Base-by-base conservation (phyloP, 2,797 vertebrate species). In the Thamnophis elegans region DNA sequence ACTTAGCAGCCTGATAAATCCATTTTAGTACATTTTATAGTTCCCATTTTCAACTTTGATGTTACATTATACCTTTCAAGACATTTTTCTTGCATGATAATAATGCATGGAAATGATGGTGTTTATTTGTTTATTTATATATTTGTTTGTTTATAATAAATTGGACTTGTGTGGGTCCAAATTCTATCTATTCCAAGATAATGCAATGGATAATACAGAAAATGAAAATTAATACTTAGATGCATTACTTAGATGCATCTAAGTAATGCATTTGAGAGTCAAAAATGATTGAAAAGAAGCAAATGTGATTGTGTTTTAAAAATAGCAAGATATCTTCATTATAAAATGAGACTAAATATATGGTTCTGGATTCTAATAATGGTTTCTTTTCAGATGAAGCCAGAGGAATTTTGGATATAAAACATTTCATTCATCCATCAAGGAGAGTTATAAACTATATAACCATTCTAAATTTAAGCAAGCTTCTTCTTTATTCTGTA, bases 401-500 rank as follows among this genome's bases (percentile, higher is more conserved):
- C 88, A 53, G 13, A 25, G 14, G 54, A 62, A 65, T 54, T 55
- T 55, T 65, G 65, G 20, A 16, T 85, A 36, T 90, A 89, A 65
- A 92, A 94, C 87, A 94, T 65, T 78, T 90, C 25, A 11, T 82
- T 87, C 0, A 92, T 16, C 88, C 26, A 94, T 28, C 4, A 32
- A 90, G 8, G 0, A 51, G 88, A 26, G 58, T 62, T 87, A n/a
- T 36, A 65, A 87, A 92, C 73, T 94, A 95, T 91, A 85, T 73
- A 95, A 91, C 0, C 42, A 92, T 89, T 92, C 87, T 89, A 13
- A 87, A 85, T 94, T 93, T 7, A 89, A 95, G 92, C 60, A 16
- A 51, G 16, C 90, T 92, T 11, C 89, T 65, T 88, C 51, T 25
- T 89, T 62, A 88, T 90, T 92, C 36, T 88, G 85, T 87, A 88